Base-by-base conservation (phyloP, 2,888 invertebrate genomes). In the Pyrochroa serraticornis region DNA sequence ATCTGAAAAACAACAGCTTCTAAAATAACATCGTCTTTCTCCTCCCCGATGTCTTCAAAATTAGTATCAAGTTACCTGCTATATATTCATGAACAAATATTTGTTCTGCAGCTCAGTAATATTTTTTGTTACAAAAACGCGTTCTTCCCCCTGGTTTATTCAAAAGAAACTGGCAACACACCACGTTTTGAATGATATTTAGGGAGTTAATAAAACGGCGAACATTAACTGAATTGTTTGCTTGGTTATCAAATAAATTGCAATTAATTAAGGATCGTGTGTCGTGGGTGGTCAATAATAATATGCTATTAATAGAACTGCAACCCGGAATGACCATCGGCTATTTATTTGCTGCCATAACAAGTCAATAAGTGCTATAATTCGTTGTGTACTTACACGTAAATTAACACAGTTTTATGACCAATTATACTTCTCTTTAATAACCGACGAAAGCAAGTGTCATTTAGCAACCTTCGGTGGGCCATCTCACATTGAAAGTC, bases 221-320 rank as follows among this genome's bases (percentile, higher is more conserved):
- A 39, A 8, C 33, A 9, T n/a, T 58, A 64, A 63, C 58, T 63
- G 50, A 56, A 63, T 58, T 64, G 64, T 64, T 64, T 65, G 58
- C 62, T 57, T 34, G 31, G 36, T 33, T 55, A 50, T 42, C 34
- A 51, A 54, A 60, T 57, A 60, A 59, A 65, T 61, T 64, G 62
- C 60, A 61, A 59, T 58, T 65, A 61, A 65, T 63, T 59, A 62
- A 62, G 37, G 42, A 37, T 22, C 22, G 51, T 30, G 32, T 51
- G 42, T 44, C 56, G 58, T 60, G 62, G 65, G 66, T 63, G 66
- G 66, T 60, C 63, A 41, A 62, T 58, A 33, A 52, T 58, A 58
- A 33, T 10, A 7, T 48, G 6, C 48, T 58, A 52, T 52, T 43
- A 58, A 52, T 58, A 53, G 58, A 43, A 51, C 8, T 51, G 57